A percentile compares a stretch with the other conserved stretches of the same genome.
Evolutionary conservation across 1,140 invertebrate genomes (phyloP).

Genomic region (Kradibia gibbosae): DNA sequence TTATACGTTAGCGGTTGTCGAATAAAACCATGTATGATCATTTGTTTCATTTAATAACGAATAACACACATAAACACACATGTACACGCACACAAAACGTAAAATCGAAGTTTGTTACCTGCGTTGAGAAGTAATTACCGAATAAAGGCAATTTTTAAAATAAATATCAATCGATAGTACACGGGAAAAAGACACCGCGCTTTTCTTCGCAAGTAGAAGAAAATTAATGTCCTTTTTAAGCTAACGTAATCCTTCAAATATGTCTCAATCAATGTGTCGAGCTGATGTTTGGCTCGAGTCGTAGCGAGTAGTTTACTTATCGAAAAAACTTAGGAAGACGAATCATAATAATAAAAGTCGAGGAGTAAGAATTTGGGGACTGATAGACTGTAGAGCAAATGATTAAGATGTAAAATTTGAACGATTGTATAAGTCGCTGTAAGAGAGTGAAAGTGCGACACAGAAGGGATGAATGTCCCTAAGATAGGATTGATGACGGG

Average conservation of each 20-base stretch:
- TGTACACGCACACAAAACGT: constrained; percentile 15
- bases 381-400: constrained; percentile 47
- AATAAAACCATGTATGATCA: no score
- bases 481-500: neutral
- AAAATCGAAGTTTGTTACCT: constrained; percentile 30
- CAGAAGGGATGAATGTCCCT: neutral
- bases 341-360: constrained; percentile 42
- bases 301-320: constrained; percentile 48
- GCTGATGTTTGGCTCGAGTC: constrained; percentile 43
- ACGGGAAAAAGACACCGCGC: constrained; percentile 36
- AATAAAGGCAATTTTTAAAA: constrained; percentile 24
- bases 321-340: constrained; percentile 38
- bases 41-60: no score
- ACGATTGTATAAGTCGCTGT: constrained; percentile 38
- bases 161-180: constrained; percentile 36
- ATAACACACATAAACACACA: no score
- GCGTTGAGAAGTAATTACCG: neutral
- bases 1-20: constrained; percentile 10
- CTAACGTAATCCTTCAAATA: constrained; percentile 50
- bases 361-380: constrained; percentile 48
- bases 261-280: constrained; percentile 54
- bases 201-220: constrained; percentile 50
- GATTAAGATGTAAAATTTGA: constrained; percentile 44
- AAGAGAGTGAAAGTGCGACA: constrained; percentile 21
- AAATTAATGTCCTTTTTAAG: constrained; percentile 51